phyloP scores from a whole-genome alignment of 2,888 invertebrate genomes.

The Hylaea fasciaria region DNA sequence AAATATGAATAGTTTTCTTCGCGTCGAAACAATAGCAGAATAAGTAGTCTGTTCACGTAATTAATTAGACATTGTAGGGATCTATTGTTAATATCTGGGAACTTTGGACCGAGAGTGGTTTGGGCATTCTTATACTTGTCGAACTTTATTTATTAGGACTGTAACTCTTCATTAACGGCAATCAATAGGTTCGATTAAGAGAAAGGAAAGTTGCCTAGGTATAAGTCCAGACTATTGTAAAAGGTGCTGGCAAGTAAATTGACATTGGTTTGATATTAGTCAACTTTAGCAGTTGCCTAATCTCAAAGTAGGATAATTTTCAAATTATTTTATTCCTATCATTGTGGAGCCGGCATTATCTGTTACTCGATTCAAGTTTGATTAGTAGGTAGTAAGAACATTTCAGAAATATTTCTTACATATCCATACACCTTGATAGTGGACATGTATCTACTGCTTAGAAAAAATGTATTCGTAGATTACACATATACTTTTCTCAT shows the following conservation, averaged over 20 bases:
- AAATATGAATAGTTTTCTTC: constrained; percentile 25
- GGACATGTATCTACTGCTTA: neutral
- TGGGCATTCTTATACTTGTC: constrained; percentile 33
- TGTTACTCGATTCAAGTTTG: too few species aligned
- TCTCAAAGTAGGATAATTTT: too few species aligned
- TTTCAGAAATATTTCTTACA: too few species aligned
- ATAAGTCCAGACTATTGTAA: neutral
- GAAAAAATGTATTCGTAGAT: constrained; percentile 10
- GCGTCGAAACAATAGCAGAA: constrained; percentile 33
- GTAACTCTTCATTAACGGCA: constrained; percentile 14
- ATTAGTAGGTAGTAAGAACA: too few species aligned
- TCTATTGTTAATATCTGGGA: constrained; percentile 52
- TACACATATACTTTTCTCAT: constrained; percentile 26
- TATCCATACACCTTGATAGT: neutral
- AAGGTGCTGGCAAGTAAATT: neutral
- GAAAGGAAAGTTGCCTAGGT: neutral
- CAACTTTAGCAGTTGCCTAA: too few species aligned
- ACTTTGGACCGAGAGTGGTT: constrained; percentile 43
- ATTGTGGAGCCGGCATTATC: too few species aligned
- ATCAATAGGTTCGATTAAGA: constrained; percentile 15
- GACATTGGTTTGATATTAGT: too few species aligned
- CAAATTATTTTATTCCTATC: too few species aligned
- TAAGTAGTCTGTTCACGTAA: constrained; percentile 59
- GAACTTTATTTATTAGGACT: constrained; percentile 37
- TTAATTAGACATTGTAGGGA: constrained; percentile 58